Base-by-base conservation (phyloP, 2,888 invertebrate genomes). In the Xylota sylvarum region DNA sequence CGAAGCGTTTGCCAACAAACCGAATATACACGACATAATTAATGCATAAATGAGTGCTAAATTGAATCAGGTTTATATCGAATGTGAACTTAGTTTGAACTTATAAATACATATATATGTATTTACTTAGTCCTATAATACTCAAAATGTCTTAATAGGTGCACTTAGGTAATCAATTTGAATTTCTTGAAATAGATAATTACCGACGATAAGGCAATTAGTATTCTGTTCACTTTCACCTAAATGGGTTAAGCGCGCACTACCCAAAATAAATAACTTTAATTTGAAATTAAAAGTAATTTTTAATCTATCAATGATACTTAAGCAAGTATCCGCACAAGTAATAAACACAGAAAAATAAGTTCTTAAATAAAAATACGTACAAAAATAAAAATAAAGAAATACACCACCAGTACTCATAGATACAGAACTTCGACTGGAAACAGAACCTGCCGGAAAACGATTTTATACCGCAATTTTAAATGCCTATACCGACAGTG, bases 391-490 rank as follows among this genome's bases (percentile, higher is more conserved):
- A 17, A 1, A 43, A 55, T n/a, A 1, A 1, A 5, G 14, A 52
- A 7, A 1, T 27, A 6, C 27, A 55, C 79, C 19, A 60, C 72
- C 81, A 37, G 37, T 48, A 9, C 55, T 10, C 35, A 55, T 55
- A 55, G 30, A 48, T 60, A 62, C 23, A 65, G 9, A 58, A 72
- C 65, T 40, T 55, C 65, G 32, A 85, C 85, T 85, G 65, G 67
- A 40, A 32, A 52, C 32, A 72, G 70, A 52, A 76, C 43, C 10
- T 37, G 37, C 5, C 12, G 55, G 35, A 19, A 65, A 76, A 81
- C 23, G 62, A 77, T 72, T 85, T 80, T 85, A 85, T 85, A 85
- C 60, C 70, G 14, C 50, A 23, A 58, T 17, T 76, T 40, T 5
- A 19, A 56, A 23, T 9, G 30, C 7, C 14, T 14, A 23, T 23